Conservation (phyloP, 2,888 invertebrate genomes). For the Geophilus truncorum region DNA sequence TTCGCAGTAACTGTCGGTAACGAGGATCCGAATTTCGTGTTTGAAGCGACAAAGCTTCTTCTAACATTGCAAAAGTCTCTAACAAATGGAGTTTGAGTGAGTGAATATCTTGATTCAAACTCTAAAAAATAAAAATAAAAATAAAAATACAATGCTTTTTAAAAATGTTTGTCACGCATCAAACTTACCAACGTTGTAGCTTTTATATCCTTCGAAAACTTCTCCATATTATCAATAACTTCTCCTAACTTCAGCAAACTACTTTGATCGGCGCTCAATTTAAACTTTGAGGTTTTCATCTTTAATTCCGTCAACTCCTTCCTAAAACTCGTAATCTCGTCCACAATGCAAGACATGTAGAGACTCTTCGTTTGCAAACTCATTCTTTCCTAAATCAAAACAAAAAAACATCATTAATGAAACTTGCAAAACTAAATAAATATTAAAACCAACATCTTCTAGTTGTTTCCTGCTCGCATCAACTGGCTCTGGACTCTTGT, state of each 20-base stretch:
- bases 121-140: background rate
- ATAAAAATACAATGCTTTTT: no score
- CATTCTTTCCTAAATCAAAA: background rate
- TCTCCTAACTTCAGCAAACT: background rate
- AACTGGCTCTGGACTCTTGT: background rate
- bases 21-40: constrained; percentile 46
- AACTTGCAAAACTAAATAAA: background rate
- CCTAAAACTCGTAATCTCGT: constrained; percentile 52
- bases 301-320: constrained; percentile 60
- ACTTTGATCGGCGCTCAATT: background rate
- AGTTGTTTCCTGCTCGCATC: no score
- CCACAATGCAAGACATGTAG: background rate
- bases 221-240: constrained; percentile 54
- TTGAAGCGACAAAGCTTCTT: constrained; percentile 47
- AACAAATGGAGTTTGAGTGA: constrained; percentile 55
- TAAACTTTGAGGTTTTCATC: constrained; percentile 50
- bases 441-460: background rate
- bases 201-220: constrained; percentile 59
- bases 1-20: constrained; percentile 46
- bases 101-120: constrained; percentile 58
- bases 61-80: constrained; percentile 47
- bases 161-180: no score
- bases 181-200: background rate
- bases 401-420: background rate
- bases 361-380: background rate